Evolutionary conservation across 2,797 vertebrate genomes (phyloP).

Genomic region (Sylvia borin): DNA sequence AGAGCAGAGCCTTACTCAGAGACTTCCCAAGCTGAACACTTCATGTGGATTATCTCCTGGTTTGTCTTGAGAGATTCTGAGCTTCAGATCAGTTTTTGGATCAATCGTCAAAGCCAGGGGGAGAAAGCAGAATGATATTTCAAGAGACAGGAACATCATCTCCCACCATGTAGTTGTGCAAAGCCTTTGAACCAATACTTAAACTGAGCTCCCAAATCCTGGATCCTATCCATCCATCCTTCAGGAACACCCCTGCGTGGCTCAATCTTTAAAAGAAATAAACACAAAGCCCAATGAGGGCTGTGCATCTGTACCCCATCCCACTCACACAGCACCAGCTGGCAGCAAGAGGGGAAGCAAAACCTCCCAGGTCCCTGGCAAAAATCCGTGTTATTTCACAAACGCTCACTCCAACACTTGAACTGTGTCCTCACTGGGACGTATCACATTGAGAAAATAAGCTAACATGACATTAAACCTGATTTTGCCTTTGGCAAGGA

Average conservation of each 20-base stretch:
- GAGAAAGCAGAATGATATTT: not conserved
- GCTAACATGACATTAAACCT: constrained; percentile 4
- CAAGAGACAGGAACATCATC: rapidly evolving
- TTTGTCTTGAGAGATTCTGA: not conserved
- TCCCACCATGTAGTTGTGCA: not conserved
- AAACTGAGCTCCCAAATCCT: not conserved
- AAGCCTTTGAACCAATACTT: not conserved
- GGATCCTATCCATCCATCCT: not conserved
- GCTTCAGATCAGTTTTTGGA: not conserved
- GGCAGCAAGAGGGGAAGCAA: not conserved
- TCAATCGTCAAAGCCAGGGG: not conserved
- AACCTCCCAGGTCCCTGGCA: not conserved
- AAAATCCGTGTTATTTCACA: not conserved
- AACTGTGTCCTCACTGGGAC: not conserved
- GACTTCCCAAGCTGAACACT: not conserved
- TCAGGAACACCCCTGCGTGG: not conserved
- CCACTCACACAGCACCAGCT: not conserved
- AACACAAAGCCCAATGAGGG: rapidly evolving
- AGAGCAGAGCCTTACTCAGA: not conserved
- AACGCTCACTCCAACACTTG: not conserved
- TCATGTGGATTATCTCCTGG: not conserved
- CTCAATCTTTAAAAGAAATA: not conserved
- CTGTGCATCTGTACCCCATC: not conserved
- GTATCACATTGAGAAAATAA: not conserved
- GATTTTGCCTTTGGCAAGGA: constrained; percentile 1